These are phyloP conservation scores for Danio rerio DNA, from an alignment of 2,113 vertebrate species.

Conservation along the genomic window GRCz12tu NC_133182.1:70365001-70365500, in stretches of 20 bases:
- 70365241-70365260: constrained; percentile 89
- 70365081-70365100: constrained; percentile 80
- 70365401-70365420: too few species aligned
- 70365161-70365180: constrained; percentile 60
- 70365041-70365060: constrained; percentile 71
- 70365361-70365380: background rate
- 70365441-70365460: too few species aligned
- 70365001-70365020: background rate
- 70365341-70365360: background rate
- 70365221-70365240: constrained; percentile 84
- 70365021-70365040: background rate
- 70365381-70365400: too few species aligned
- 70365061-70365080: constrained; percentile 69
- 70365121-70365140: constrained; percentile 83
- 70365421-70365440: background rate
- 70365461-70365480: too few species aligned
- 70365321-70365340: constrained; percentile 91
- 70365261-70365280: constrained; percentile 78
- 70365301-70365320: constrained; percentile 88
- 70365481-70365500: too few species aligned
- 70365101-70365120: constrained; percentile 84
- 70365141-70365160: constrained; percentile 79
- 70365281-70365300: constrained; percentile 71
- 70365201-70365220: constrained; percentile 72
- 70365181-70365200: constrained; percentile 55